These are phyloP conservation scores for Chironomus tepperi DNA, from an alignment of 1,140 invertebrate species.

Conservation along the genomic window DNA sequence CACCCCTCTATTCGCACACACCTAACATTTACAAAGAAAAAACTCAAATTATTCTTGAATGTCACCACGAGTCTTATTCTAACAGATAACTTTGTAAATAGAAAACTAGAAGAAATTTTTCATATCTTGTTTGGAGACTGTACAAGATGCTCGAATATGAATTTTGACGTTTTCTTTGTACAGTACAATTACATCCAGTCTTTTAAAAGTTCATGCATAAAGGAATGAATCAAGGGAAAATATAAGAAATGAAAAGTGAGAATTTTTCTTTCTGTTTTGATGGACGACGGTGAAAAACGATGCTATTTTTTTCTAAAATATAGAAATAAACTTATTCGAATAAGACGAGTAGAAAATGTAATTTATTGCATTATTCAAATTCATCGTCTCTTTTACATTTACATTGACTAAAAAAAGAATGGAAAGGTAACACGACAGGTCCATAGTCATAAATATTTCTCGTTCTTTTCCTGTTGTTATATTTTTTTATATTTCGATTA, in stretches of 20 bases:
- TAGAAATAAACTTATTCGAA: neutral
- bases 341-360: neutral
- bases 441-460: constrained; percentile 2
- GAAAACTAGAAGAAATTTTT: too few relatives aligned
- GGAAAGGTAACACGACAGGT: neutral
- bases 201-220: too few relatives aligned
- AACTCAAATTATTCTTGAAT: too few relatives aligned
- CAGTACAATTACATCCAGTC: too few relatives aligned
- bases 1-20: too few relatives aligned
- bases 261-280: neutral
- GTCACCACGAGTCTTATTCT: too few relatives aligned
- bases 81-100: too few relatives aligned
- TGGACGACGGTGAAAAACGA: constrained; percentile 5
- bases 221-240: too few relatives aligned
- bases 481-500: neutral
- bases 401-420: neutral
- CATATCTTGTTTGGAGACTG: too few relatives aligned
- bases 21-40: too few relatives aligned
- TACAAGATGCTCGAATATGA: too few relatives aligned
- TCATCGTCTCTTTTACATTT: neutral
- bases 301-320: neutral
- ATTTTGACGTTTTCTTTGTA: too few relatives aligned
- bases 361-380: constrained; percentile 15
- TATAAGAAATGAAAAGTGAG: neutral
- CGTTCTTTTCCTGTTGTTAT: neutral